Evolutionary conservation across 1,140 invertebrate species (phyloP).

Genomic region (Drosophila kanapiae): DNA sequence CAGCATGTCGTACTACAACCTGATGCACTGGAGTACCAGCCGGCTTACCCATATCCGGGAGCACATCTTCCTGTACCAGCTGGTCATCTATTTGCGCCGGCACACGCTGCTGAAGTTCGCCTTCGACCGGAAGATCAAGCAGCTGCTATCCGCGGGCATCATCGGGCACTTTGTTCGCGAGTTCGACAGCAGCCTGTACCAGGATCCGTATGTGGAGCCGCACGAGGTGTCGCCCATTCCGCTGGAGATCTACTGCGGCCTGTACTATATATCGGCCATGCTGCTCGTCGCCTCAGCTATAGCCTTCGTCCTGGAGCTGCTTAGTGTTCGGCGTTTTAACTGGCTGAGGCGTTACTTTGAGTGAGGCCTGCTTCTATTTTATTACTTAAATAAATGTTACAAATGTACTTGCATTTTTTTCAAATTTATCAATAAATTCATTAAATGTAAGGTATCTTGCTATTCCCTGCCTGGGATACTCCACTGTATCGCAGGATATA

Average conservation of each 20-base stretch:
- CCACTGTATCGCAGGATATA: background rate
- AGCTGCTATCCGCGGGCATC: constrained; percentile 61
- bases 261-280: constrained; percentile 37
- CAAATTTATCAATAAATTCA: background rate
- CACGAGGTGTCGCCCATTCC: constrained; percentile 24
- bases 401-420: background rate
- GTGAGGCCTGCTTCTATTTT: background rate
- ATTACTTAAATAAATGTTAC: constrained; percentile 5
- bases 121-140: constrained; percentile 69
- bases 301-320: constrained; percentile 51
- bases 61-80: constrained; percentile 63
- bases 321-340: constrained; percentile 26
- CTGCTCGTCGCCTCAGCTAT: constrained; percentile 17
- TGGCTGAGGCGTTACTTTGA: constrained; percentile 49
- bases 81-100: constrained; percentile 61
- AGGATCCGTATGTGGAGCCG: background rate
- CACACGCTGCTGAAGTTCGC: constrained; percentile 61
- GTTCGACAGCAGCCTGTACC: constrained; percentile 31
- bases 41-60: constrained; percentile 51
- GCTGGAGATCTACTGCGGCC: constrained; percentile 45
- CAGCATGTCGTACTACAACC: constrained; percentile 53
- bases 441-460: background rate
- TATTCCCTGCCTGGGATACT: background rate
- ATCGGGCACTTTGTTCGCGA: constrained; percentile 40
- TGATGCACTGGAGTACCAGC: constrained; percentile 41